Evolutionary conservation across 1,140 invertebrate genomes (phyloP), one percentile per base, ranked within the genome.

Genomic region (Berghia stephanieae): DNA sequence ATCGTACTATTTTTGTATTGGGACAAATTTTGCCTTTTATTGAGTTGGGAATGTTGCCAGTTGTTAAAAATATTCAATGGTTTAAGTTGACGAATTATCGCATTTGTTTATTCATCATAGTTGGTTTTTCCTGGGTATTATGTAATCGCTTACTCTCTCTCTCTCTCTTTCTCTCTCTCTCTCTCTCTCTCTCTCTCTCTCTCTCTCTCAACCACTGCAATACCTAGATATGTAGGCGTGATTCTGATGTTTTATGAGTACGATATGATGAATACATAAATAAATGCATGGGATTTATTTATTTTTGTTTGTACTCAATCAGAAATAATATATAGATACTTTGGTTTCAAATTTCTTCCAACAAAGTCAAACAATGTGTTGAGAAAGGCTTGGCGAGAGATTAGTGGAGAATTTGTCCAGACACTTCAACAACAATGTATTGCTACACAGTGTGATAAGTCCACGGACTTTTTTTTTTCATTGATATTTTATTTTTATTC

Each of bases 141-240:
- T 31, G 2, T 31, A 27, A 10, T 67, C 21, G 6, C 27, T 34
- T 27, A 2, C 34, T 75, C 31, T 75, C 34, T 18, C 44, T 60
- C 36, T 60, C 72, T 60, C 31, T 60, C 36, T 75, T 40, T 42
- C 38, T 40, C 8, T 60, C 36, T 38, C 42, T 75, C 21, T 60
- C n/a, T 40, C 18, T 75, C 21, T 42, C 36, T n/a, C 31, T 36
- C 34, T 60, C 55, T 60, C 52, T 40, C 31, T 66, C 42, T 49
- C 21, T 49, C 70, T 72, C 27, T 49, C 27, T 72, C 42, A 8
- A 21, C 24, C 21, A 18, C 36, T 0, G 21, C 18, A 21, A 42
- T 5, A 2, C 24, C 3, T 16, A n/a, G 18, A 31, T 10, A 18
- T 38, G 46, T 52, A 16, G 43, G 8, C 10, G 36, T 18, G n/a